A percentile compares a stretch with the other conserved stretches of the same genome.
These are phyloP conservation scores for Eristalis pertinax DNA, from an alignment of 2,888 invertebrate genomes.

Conservation along the genomic window DNA sequence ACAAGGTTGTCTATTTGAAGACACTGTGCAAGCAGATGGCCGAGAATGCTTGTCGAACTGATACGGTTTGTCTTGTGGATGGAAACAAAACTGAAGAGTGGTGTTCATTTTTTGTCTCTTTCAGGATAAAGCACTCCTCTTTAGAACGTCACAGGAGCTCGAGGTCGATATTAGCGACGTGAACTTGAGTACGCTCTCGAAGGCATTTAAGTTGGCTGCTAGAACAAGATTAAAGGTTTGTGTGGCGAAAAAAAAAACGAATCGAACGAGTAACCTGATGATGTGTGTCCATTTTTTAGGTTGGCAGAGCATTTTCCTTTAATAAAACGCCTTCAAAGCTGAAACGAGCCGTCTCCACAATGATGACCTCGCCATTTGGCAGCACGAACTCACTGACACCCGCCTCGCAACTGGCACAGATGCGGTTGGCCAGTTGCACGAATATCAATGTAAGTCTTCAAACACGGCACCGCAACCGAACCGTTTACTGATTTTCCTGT, in stretches of 20 bases:
- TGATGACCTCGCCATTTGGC: constrained; percentile 95
- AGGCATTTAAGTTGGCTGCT: constrained; percentile 94
- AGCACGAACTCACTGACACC: constrained; percentile 92
- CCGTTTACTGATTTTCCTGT: background rate
- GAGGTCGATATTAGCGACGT: constrained; percentile 95
- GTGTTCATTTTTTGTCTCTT: constrained; percentile 30
- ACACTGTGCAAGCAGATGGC: constrained; percentile 95
- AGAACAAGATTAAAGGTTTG: constrained; percentile 89
- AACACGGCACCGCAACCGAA: background rate
- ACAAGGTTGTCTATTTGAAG: constrained; percentile 91
- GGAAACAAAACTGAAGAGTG: no score
- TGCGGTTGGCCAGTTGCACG: constrained; percentile 92
- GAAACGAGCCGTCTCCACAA: constrained; percentile 96
- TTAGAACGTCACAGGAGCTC: constrained; percentile 85
- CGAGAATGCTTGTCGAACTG: constrained; percentile 94
- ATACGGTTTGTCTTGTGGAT: constrained; percentile 87
- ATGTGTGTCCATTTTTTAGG: constrained; percentile 80
- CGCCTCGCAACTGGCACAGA: constrained; percentile 91
- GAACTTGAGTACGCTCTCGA: constrained; percentile 92
- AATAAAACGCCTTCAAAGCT: constrained; percentile 97
- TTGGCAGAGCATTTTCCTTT: constrained; percentile 96
- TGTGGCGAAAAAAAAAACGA: background rate
- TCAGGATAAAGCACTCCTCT: constrained; percentile 80
- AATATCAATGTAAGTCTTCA: constrained; percentile 87
- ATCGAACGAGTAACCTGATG: background rate